Evolutionary conservation across 2,888 invertebrate genomes (phyloP).

Genomic region (Netelia inedita): DNA sequence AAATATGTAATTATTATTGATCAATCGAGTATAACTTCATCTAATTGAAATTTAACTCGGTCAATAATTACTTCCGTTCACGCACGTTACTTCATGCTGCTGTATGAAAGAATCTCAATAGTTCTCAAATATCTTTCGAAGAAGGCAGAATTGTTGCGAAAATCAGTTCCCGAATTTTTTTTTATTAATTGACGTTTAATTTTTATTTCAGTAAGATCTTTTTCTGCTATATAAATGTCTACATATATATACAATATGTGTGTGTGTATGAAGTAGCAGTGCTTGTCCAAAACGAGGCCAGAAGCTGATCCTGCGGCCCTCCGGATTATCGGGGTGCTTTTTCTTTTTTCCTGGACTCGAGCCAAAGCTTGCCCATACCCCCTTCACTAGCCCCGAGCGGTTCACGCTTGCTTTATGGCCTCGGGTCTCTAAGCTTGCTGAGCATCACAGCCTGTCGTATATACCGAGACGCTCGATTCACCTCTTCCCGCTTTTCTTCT

Average conservation of each 20-base stretch:
- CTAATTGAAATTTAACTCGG: too few species aligned
- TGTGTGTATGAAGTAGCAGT: constrained; percentile 39
- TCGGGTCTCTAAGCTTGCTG: constrained; percentile 32
- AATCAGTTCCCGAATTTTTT: too few species aligned
- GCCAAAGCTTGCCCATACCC: constrained; percentile 75
- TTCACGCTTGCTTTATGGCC: constrained; percentile 67
- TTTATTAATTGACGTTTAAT: too few species aligned
- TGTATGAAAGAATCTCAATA: too few species aligned
- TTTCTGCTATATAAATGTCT: constrained; percentile 8
- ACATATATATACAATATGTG: constrained; percentile 18
- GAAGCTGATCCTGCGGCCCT: constrained; percentile 76
- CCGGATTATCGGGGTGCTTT: constrained; percentile 79
- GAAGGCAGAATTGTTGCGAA: too few species aligned
- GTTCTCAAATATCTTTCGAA: too few species aligned
- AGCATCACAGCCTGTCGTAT: constrained; percentile 51
- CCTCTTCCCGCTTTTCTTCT: constrained; percentile 40
- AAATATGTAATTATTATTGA: too few species aligned
- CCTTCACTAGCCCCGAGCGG: constrained; percentile 57
- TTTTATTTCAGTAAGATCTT: not conserved
- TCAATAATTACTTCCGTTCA: too few species aligned
- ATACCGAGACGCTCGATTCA: constrained; percentile 50
- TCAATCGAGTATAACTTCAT: too few species aligned
- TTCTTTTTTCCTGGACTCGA: constrained; percentile 76
- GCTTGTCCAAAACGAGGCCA: constrained; percentile 78
- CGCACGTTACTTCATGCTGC: too few species aligned